phyloP scores from a whole-genome alignment of 2,113 vertebrate genomes.

The Vulpes lagopus region DNA sequence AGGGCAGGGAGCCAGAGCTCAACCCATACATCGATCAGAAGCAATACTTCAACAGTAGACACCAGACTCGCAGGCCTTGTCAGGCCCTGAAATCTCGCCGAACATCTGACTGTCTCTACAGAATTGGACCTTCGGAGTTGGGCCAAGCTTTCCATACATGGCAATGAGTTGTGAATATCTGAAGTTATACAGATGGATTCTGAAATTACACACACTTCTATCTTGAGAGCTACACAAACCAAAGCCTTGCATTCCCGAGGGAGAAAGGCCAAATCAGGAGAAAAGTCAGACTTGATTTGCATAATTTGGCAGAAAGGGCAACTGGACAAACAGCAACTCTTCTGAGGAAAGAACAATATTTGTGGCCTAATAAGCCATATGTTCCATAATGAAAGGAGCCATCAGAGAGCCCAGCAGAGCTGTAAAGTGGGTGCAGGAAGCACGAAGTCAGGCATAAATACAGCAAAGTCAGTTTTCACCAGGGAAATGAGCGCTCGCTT shows the following conservation, averaged over 20 bases:
- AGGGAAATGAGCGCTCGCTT: constrained; percentile 61
- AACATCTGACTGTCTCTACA: background rate
- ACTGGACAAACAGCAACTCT: constrained; percentile 70
- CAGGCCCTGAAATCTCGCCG: background rate
- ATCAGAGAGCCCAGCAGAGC: background rate
- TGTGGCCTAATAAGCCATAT: constrained; percentile 73
- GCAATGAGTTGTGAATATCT: background rate
- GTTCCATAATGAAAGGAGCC: background rate
- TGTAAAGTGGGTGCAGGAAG: background rate
- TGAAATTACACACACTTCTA: background rate
- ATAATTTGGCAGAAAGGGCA: constrained; percentile 81
- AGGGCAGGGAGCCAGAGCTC: background rate
- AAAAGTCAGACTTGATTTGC: constrained; percentile 71
- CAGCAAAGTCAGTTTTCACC: constrained; percentile 47
- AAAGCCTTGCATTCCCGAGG: constrained; percentile 24
- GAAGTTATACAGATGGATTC: background rate
- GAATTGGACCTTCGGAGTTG: background rate
- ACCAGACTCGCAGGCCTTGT: background rate
- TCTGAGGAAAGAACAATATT: constrained; percentile 77
- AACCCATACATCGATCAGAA: constrained; percentile 57
- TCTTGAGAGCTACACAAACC: background rate
- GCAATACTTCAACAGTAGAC: constrained; percentile 51
- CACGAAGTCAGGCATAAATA: background rate
- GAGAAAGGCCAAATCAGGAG: constrained; percentile 64
- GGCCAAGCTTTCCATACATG: background rate